Percentiles rank a stretch among this genome's conserved stretches.
These are phyloP conservation scores for Hydriomena furcata DNA, from an alignment of 2,888 invertebrate species.

Conservation along the genomic window DNA sequence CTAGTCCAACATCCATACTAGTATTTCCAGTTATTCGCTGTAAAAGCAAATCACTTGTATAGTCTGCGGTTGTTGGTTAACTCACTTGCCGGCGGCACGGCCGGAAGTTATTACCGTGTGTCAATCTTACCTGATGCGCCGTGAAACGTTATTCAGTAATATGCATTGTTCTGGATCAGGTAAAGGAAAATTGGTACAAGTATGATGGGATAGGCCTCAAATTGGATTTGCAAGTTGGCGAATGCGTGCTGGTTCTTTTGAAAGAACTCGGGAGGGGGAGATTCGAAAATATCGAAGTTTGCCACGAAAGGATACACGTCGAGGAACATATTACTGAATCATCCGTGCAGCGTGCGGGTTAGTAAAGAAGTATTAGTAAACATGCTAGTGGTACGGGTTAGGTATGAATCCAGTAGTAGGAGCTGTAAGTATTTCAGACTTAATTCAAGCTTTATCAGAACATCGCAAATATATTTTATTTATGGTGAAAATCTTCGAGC, in stretches of 20 bases:
- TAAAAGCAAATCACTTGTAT: too few species aligned
- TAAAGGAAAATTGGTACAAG: conserved; percentile 21
- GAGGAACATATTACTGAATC: conserved; percentile 58
- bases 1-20: too few species aligned
- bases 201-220: conserved; percentile 6
- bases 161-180: conserved; percentile 2
- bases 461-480: too few species aligned
- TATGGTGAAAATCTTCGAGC: too few species aligned
- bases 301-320: conserved; percentile 70
- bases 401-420: too few species aligned
- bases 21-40: too few species aligned
- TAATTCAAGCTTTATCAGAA: too few species aligned
- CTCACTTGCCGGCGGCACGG: too few species aligned
- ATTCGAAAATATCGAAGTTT: conserved; percentile 62
- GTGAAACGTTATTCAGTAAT: conserved; percentile 6
- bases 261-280: conserved; percentile 62
- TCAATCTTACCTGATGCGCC: neutral
- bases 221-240: neutral
- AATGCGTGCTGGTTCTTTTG: conserved; percentile 31
- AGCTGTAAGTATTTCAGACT: too few species aligned
- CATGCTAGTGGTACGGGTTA: neutral
- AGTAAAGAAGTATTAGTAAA: conserved; percentile 34
- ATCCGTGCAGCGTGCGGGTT: conserved; percentile 62
- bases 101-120: too few species aligned
- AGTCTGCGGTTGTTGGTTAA: too few species aligned